These are phyloP conservation scores for Lophius americanus DNA, from an alignment of 2,797 vertebrate species.

Conservation along the genomic window DNA sequence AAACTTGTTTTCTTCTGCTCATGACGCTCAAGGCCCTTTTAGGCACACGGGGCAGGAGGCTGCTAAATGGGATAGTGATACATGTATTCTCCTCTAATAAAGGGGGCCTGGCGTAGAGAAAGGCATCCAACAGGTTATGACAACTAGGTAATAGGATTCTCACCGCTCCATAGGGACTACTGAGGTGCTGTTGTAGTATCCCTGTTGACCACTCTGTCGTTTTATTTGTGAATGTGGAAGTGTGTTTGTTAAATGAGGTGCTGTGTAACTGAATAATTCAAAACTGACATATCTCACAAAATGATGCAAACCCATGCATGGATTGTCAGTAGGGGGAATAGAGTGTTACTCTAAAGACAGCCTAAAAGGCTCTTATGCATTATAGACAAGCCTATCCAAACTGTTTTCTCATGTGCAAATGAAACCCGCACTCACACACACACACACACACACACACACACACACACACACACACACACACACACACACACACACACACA, in stretches of 20 bases:
- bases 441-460: too few species aligned
- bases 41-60: slow-evolving; percentile 57
- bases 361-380: slow-evolving; percentile 84
- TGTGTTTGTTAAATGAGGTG: slow-evolving; percentile 79
- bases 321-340: slow-evolving; percentile 81
- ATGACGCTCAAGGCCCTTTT: slow-evolving; percentile 73
- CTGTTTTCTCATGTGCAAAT: slow-evolving; percentile 79
- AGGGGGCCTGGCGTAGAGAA: slow-evolving; percentile 37
- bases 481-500: slow-evolving; percentile 8
- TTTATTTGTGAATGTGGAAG: slow-evolving; percentile 56
- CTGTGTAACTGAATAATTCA: slow-evolving; percentile 87
- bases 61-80: slow-evolving; percentile 67
- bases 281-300: slow-evolving; percentile 79
- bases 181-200: slow-evolving; percentile 67
- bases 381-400: slow-evolving; percentile 84
- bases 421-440: slow-evolving; percentile 60
- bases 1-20: slow-evolving; percentile 73
- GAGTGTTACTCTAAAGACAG: slow-evolving; percentile 80
- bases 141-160: slow-evolving; percentile 68
- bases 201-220: slow-evolving; percentile 67
- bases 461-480: slow-evolving; percentile 46
- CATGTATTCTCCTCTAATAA: slow-evolving; percentile 58
- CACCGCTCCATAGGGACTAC: slow-evolving; percentile 70
- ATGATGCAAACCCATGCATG: slow-evolving; percentile 79
- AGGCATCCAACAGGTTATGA: slow-evolving; percentile 67